Percentiles rank a stretch among this genome's conserved stretches.
These are phyloP conservation scores for Leptoclinus maculatus DNA, from an alignment of 2,797 vertebrate genomes.

Conservation along the genomic window DNA sequence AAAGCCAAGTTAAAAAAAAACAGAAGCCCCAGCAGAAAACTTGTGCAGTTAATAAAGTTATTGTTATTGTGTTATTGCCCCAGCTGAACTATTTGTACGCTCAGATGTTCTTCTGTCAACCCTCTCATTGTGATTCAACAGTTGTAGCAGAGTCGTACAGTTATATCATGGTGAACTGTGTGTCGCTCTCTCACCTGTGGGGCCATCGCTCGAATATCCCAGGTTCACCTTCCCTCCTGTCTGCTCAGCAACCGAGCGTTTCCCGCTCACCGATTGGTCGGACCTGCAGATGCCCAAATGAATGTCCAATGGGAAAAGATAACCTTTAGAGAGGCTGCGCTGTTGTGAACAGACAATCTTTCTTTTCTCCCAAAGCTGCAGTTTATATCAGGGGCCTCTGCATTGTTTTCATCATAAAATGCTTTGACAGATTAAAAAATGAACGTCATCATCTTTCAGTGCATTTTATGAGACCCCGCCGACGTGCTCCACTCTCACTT, in stretches of 20 bases:
- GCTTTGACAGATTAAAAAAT: conserved; percentile 51
- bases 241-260: conserved; percentile 52
- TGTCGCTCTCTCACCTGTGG: conserved; percentile 66
- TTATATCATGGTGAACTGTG: neutral
- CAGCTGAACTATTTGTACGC: neutral
- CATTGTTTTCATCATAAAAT: conserved; percentile 57
- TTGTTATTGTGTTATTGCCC: neutral
- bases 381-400: conserved; percentile 17
- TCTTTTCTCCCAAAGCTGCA: conserved; percentile 44
- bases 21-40: neutral
- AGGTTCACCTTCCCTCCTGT: conserved; percentile 72
- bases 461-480: conserved; percentile 39
- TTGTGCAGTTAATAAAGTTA: neutral
- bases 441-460: conserved; percentile 39
- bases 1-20: neutral
- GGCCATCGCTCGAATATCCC: conserved; percentile 68
- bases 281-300: conserved; percentile 59
- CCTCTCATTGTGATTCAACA: neutral
- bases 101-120: neutral
- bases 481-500: conserved; percentile 34
- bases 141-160: neutral
- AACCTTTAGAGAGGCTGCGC: conserved; percentile 50
- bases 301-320: conserved; percentile 46
- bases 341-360: conserved; percentile 47
- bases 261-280: conserved; percentile 53